A percentile compares a stretch with the other conserved stretches of the same genome.
These are phyloP conservation scores for Hybognathus amarus DNA, from an alignment of 2,797 vertebrate genomes.

Conservation along the genomic window DNA sequence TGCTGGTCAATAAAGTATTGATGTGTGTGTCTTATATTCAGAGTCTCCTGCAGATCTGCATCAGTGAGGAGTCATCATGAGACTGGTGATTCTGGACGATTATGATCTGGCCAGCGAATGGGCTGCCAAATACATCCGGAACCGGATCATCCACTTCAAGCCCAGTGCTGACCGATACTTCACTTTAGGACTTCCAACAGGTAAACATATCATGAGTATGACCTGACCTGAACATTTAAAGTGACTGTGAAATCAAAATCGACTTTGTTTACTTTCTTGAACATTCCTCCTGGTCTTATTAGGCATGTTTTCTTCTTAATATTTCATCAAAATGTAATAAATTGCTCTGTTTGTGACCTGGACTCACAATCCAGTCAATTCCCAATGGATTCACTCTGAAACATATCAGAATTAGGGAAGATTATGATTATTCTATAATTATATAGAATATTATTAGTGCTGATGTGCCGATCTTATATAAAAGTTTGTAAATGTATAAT, in stretches of 20 bases:
- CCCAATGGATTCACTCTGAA: neutral
- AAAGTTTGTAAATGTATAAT: too few species aligned
- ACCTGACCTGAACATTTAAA: neutral
- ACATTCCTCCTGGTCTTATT: neutral
- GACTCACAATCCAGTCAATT: neutral
- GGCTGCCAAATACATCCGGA: conserved; percentile 98
- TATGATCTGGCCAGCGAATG: conserved; percentile 96
- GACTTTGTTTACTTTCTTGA: neutral
- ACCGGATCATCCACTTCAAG: conserved; percentile 89
- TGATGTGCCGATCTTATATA: too few species aligned
- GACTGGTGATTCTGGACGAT: conserved; percentile 91
- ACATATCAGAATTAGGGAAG: neutral
- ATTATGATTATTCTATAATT: neutral
- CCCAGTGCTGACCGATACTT: conserved; percentile 88
- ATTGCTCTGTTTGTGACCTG: neutral
- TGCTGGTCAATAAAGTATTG: conserved; percentile 8
- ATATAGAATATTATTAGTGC: too few species aligned
- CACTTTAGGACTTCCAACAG: conserved; percentile 95
- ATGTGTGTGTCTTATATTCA: neutral
- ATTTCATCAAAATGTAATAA: neutral
- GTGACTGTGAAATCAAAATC: neutral
- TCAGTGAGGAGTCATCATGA: conserved; percentile 75
- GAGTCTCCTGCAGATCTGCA: neutral
- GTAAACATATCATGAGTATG: conserved; percentile 68
- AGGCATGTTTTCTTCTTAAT: neutral